Evolutionary conservation across 2,113 vertebrate species (phyloP).

Genomic region (Semnornis frantzii): DNA sequence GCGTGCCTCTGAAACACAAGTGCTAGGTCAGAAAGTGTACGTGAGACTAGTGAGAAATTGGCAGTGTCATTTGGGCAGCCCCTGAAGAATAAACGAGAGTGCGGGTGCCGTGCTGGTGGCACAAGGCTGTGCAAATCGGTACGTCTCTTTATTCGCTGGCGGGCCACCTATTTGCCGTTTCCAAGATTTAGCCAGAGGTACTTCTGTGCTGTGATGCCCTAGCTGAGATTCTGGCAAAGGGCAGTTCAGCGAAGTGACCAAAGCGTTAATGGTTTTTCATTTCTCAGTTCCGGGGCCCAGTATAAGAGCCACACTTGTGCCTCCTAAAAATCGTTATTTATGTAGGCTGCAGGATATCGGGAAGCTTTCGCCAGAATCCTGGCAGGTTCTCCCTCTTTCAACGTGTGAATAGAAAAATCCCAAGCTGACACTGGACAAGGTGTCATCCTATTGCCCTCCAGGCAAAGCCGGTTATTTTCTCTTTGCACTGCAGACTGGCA

Average conservation of each 20-base stretch:
- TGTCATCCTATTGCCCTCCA: not conserved
- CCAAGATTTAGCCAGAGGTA: not conserved
- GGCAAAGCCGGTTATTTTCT: conserved; percentile 17
- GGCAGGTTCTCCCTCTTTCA: not conserved
- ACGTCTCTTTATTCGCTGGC: not conserved
- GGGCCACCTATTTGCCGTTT: not conserved
- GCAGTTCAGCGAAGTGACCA: not conserved
- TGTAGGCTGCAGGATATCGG: not conserved
- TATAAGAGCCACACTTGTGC: not conserved
- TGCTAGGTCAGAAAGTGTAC: not conserved
- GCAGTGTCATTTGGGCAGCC: fast-evolving
- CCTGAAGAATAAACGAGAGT: fast-evolving
- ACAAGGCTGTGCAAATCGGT: fast-evolving
- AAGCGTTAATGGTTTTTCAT: not conserved
- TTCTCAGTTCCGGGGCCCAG: not conserved
- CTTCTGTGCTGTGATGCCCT: not conserved
- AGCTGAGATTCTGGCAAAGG: not conserved
- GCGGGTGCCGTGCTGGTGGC: not conserved
- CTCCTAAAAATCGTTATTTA: not conserved
- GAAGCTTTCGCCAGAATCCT: not conserved
- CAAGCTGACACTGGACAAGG: not conserved
- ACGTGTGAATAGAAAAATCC: not conserved
- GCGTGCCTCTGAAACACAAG: fast-evolving
- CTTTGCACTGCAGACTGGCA: not conserved
- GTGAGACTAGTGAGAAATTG: not conserved